Evolutionary conservation across 2,113 vertebrate genomes (phyloP), one percentile per base, ranked within the genome.

Genomic region (Chascanopsetta lugubris): DNA sequence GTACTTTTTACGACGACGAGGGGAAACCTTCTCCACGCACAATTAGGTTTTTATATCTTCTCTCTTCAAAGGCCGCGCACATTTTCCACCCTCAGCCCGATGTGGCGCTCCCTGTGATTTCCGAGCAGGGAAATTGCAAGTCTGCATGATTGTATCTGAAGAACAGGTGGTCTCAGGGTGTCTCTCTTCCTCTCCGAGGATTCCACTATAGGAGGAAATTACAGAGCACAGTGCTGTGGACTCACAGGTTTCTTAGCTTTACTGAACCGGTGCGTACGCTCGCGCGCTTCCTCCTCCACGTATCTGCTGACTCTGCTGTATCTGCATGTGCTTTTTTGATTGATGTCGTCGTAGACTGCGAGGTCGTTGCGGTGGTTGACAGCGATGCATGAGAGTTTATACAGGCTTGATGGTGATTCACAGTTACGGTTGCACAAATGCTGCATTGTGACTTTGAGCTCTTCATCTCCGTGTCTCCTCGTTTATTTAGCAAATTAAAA

Each of bases 141-240:
- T 53, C 72, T 84, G 32, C 40, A 17, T 61, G 32, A 67, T 40
- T 8, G 43, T 46, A 73, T 84, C 80, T 80, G 56, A 79, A 83
- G 77, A 89, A 84, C 88, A 89, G 86, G 81, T 90, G 88, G 85
- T 84, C 45, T 60, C 43, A 75, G 70, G 54, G 42, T 17, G 29
- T 80, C n/a, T 63, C 29, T 70, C 45, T 68, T 65, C 63, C 49
- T 69, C 38, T 0, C 10, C 72, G 69, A 79, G 34, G 62, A 80
- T 67, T 75, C 66, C 50, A 70, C 62, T 45, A 18, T 21, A 50
- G 47, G 58, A 65, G 73, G 82, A 91, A 90, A 90, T 91, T 86
- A 90, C 72, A 90, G 84, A 86, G 76, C 72, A 54, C 43, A 77
- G 66, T 69, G 55, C 51, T 46, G 64, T 57, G 75, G 61, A 66